phyloP scores from a whole-genome alignment of 2,888 invertebrate species.

The Ophion ellenae region DNA sequence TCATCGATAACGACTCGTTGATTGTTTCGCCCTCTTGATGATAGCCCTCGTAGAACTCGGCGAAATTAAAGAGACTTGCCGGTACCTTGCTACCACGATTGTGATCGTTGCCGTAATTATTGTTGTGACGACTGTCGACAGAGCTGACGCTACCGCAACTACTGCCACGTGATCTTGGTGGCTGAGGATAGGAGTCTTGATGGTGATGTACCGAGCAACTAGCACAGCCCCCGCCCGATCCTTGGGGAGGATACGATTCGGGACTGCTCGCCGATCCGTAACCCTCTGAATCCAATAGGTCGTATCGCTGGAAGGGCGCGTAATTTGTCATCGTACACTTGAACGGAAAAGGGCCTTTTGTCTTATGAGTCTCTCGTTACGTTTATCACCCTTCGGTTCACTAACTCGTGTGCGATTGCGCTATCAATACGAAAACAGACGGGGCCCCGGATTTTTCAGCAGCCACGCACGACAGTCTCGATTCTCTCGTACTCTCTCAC shows the following conservation, averaged over 20 bases:
- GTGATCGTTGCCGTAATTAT: background rate
- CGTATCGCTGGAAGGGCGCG: constrained; percentile 76
- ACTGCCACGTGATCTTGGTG: constrained; percentile 79
- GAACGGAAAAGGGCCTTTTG: background rate
- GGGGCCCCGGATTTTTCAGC: background rate
- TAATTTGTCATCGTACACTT: constrained; percentile 68
- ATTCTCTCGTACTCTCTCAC: constrained; percentile 3
- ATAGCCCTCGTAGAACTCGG: constrained; percentile 78
- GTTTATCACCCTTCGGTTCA: background rate
- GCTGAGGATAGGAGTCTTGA: constrained; percentile 78
- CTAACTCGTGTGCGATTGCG: background rate
- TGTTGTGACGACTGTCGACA: constrained; percentile 76
- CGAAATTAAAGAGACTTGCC: constrained; percentile 72
- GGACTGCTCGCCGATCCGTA: constrained; percentile 81
- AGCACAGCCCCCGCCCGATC: constrained; percentile 69
- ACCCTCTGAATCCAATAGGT: constrained; percentile 79
- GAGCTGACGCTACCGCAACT: constrained; percentile 80
- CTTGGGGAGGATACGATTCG: constrained; percentile 77
- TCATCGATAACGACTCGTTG: constrained; percentile 57
- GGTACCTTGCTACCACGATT: constrained; percentile 53
- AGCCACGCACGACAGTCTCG: background rate
- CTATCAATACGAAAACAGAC: background rate
- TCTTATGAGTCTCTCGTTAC: too few species aligned
- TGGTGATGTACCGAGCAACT: constrained; percentile 65
- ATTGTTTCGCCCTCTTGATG: constrained; percentile 73